Evolutionary conservation across 2,797 vertebrate species (phyloP), one percentile per base, ranked within the genome.

Genomic region (Ptychadena robeensis): DNA sequence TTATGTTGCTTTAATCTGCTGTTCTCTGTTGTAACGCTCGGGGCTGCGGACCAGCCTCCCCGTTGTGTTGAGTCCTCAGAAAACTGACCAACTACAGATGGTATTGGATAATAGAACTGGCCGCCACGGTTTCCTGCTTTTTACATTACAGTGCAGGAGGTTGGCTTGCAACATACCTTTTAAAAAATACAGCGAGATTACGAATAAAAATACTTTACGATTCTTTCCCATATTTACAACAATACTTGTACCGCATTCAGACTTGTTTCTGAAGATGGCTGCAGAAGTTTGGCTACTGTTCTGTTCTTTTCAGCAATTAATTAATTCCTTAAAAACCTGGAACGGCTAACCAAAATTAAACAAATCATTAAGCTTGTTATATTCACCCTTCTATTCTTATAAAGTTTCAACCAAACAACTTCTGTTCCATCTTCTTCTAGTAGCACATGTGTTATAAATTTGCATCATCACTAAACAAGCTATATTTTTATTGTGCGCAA

Each of bases 1-100:
- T 80, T 87, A 86, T 72, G 35, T 65, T 80, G 82, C 85, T 80
- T 48, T 85, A 90, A 88, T 81, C 64, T 59, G 48, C 5, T 0
- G 0, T 6, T 63, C 67, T 59, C 22, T 73, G 63, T 73, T 86
- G 30, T 68, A 75, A 4, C 12, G 31, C 1, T 69, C 70, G 78
- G 28, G 87, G 70, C 53, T 66, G 44, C 74, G 70, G 25, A 73
- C 3, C 9, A 80, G 68, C 63, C 86, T 91, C 31, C 74, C 72
- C 59, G 34, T 57, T 32, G 22, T 61, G 48, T 83, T 67, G 2
- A 71, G 12, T 48, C n/a, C 64, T 66, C 25, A 68, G 67, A 83
- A 86, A 80, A 82, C 65, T 85, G 80, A 83, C 74, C 63, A 59
- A 85, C 35, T 2, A 22, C 38, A 86, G 10, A 57, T 80, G 85